A percentile compares a stretch with the other conserved stretches of the same genome.
Evolutionary conservation across 2,888 invertebrate genomes (phyloP).

Genomic region (Oconnorella tubifera): DNA sequence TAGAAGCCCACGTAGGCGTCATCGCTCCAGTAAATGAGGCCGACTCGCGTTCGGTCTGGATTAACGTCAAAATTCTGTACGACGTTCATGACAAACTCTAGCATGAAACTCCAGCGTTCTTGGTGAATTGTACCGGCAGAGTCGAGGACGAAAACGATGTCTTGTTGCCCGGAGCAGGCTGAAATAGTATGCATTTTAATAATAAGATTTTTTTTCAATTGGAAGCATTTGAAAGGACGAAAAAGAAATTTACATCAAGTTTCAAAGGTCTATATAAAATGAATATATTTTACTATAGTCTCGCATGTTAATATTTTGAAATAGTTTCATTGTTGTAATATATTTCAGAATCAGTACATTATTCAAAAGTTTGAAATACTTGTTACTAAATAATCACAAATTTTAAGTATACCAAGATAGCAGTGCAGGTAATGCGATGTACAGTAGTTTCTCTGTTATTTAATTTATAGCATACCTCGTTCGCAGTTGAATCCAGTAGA

Average conservation of each 20-base stretch:
- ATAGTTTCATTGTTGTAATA: no score
- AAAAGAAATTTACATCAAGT: no score
- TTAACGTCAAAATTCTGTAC: constrained; percentile 28
- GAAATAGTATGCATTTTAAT: neutral
- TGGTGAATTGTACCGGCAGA: constrained; percentile 23
- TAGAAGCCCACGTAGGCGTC: constrained; percentile 42
- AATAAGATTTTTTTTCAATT: no score
- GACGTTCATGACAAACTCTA: constrained; percentile 24
- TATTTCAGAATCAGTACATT: no score
- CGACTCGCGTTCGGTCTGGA: constrained; percentile 28
- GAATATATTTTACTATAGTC: neutral
- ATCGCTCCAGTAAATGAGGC: constrained; percentile 32
- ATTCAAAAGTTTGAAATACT: no score
- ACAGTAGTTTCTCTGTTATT: no score
- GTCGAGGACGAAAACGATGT: constrained; percentile 29
- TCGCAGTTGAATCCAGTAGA: constrained; percentile 33
- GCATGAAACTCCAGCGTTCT: constrained; percentile 23
- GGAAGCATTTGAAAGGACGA: no score
- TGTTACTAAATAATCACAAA: no score
- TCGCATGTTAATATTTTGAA: neutral
- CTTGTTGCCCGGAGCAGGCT: constrained; percentile 30
- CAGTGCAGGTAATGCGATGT: no score
- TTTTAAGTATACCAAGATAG: no score
- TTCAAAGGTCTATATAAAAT: no score
- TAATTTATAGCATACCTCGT: constrained; percentile 24